Evolutionary conservation across 2,113 vertebrate species (phyloP).

Genomic region (Gulo gulo): DNA sequence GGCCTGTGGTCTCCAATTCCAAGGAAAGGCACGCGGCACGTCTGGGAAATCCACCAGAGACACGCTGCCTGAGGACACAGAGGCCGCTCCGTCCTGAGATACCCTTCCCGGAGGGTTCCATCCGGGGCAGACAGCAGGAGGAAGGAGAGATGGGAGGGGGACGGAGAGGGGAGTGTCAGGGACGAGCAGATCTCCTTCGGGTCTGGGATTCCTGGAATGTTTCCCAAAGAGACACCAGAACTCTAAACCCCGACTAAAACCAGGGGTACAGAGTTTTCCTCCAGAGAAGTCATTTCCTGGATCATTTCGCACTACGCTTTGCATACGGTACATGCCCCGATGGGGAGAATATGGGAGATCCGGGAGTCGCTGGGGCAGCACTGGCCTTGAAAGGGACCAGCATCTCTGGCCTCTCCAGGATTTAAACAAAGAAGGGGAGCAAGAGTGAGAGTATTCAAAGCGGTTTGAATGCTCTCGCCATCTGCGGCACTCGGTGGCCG

Average conservation of each 20-base stretch:
- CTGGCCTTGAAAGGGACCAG: background rate
- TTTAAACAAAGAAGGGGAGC: background rate
- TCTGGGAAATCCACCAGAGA: background rate
- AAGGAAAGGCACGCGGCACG: background rate
- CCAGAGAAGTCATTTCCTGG: background rate
- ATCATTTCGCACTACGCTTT: background rate
- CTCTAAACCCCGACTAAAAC: background rate
- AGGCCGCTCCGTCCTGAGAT: background rate
- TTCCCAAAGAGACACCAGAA: background rate
- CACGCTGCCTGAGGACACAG: background rate
- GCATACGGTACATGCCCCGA: fast-evolving
- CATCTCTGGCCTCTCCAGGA: background rate
- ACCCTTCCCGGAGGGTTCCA: background rate
- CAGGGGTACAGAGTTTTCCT: background rate
- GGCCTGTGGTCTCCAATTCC: background rate
- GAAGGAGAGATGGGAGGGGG: fast-evolving
- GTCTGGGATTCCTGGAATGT: background rate
- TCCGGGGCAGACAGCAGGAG: background rate
- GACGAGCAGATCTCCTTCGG: background rate
- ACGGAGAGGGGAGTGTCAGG: background rate
- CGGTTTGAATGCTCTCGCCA: background rate
- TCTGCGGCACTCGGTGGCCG: fast-evolving
- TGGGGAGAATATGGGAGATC: background rate
- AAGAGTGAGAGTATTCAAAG: background rate
- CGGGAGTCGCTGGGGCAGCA: no score